Evolutionary conservation across 2,797 vertebrate species (phyloP), one percentile per base, ranked within the genome.

Genomic region (Knipowitschia caucasica): DNA sequence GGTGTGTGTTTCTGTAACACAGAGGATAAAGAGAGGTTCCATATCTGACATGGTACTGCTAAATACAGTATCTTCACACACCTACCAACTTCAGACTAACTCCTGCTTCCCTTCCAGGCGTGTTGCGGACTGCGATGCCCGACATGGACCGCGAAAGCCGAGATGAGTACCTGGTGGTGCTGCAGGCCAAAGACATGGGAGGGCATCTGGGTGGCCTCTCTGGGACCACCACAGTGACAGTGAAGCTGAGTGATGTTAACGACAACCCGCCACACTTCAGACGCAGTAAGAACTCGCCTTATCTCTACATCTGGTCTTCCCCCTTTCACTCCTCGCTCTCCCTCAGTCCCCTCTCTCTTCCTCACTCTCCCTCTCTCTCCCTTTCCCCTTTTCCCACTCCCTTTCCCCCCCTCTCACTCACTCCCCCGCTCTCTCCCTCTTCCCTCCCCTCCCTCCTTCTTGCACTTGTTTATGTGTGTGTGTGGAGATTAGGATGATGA

Each of bases 161-260:
- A 69, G 90, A 93, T 29, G 91, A 93, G 55, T 94, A 94, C 69
- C 80, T 91, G 56, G 90, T 95, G 7, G 88, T 95, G 60, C 91
- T 95, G 33, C 93, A 95, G 72, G 94, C 93, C 68, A 93, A 92
- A 77, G 94, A 95, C 83, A 95, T 95, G 94, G 94, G 94, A 2
- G 94, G 94, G 11, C 93, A 95, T 75, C 83, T 91, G 64, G 94
- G 94, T 2, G 94, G 94, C 49, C 82, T 96, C 62, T 94, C 93
- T 0, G 94, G 93, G 65, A 95, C 93, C 18, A 93, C 94, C 1
- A 95, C 92, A 0, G 80, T 96, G 69, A 95, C 93, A 0, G 91
- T 96, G 71, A 89, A 82, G 53, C 88, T 96, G 74, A 94, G 85
- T 26, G 94, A 96, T 10, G 92, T 96, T 81, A 96, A 96, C 29